These are phyloP conservation scores for Calephelis virginiensis DNA, from an alignment of 1,140 invertebrate species.

Conservation along the genomic window DNA sequence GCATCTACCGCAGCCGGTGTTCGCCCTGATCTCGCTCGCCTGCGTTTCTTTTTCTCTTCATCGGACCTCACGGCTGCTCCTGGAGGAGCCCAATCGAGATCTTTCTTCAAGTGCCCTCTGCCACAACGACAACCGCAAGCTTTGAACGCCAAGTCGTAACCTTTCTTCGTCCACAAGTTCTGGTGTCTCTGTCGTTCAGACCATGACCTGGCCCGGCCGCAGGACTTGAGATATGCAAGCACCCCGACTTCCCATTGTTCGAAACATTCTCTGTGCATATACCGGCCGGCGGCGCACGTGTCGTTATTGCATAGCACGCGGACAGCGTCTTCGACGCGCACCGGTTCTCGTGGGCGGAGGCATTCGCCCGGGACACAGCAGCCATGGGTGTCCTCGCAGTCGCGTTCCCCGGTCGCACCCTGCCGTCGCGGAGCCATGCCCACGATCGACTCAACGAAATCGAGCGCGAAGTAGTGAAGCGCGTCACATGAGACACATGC, in stretches of 20 bases:
- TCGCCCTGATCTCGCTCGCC: slow-evolving; percentile 83
- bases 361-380: slow-evolving; percentile 93
- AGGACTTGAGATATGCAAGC: slow-evolving; percentile 91
- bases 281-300: slow-evolving; percentile 89
- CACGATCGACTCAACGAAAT: slow-evolving; percentile 65
- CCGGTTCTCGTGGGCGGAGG: slow-evolving; percentile 85
- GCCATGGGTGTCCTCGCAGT: slow-evolving; percentile 70
- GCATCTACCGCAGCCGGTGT: slow-evolving; percentile 84
- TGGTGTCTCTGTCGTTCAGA: slow-evolving; percentile 95
- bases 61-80: slow-evolving; percentile 80
- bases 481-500: slow-evolving; percentile 70
- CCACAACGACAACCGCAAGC: slow-evolving; percentile 93
- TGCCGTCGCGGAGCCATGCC: slow-evolving; percentile 74
- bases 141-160: slow-evolving; percentile 95
- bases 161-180: slow-evolving; percentile 98
- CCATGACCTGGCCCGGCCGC: slow-evolving; percentile 94
- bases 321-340: slow-evolving; percentile 83
- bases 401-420: slow-evolving; percentile 71
- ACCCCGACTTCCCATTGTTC: slow-evolving; percentile 94
- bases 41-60: slow-evolving; percentile 84
- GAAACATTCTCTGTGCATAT: slow-evolving; percentile 98
- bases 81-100: slow-evolving; percentile 93
- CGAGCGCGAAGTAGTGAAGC: slow-evolving; percentile 57
- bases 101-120: slow-evolving; percentile 95
- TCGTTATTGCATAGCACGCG: slow-evolving; percentile 98